A percentile compares a stretch with the other conserved stretches of the same genome.
Conservation (phyloP, 2,888 invertebrate genomes). For the Lymantria monacha region DNA sequence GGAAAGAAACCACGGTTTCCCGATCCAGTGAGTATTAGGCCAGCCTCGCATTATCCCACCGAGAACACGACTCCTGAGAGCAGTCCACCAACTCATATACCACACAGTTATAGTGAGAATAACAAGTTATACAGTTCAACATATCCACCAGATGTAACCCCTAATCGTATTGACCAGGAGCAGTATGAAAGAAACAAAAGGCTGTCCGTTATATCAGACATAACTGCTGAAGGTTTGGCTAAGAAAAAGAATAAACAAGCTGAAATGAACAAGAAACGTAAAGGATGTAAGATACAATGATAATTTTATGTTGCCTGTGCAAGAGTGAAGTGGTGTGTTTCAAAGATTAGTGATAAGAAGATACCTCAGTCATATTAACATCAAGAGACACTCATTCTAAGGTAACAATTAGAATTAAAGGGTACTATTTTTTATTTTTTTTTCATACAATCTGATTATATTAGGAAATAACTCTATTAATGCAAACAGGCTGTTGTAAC, state of each 20-base stretch:
- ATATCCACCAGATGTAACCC: slow-evolving; percentile 52
- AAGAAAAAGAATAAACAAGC: slow-evolving; percentile 72
- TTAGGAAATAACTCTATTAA: too few relatives aligned
- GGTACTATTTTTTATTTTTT: too few relatives aligned
- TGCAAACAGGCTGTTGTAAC: too few relatives aligned
- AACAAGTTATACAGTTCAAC: slow-evolving; percentile 68
- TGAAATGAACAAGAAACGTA: slow-evolving; percentile 65
- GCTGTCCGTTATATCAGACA: slow-evolving; percentile 73
- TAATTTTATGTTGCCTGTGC: slow-evolving; percentile 5
- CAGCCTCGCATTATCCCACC: slow-evolving; percentile 72
- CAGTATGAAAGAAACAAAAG: slow-evolving; percentile 59
- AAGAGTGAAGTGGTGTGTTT: slow-evolving; percentile 1
- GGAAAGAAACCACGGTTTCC: slow-evolving; percentile 75
- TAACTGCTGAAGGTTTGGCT: slow-evolving; percentile 68
- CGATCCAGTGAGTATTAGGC: slow-evolving; percentile 72
- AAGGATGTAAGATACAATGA: slow-evolving; percentile 75
- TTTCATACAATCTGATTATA: too few relatives aligned
- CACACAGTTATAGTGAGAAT: slow-evolving; percentile 73
- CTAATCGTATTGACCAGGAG: slow-evolving; percentile 35
- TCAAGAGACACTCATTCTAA: too few relatives aligned
- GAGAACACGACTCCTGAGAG: slow-evolving; percentile 47
- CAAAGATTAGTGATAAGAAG: slow-evolving; percentile 6
- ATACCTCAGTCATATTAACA: not conserved
- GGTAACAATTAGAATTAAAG: too few relatives aligned
- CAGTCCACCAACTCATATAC: slow-evolving; percentile 39